Evolutionary conservation across 1,140 invertebrate species (phyloP).

Genomic region (Drosophila willistoni): DNA sequence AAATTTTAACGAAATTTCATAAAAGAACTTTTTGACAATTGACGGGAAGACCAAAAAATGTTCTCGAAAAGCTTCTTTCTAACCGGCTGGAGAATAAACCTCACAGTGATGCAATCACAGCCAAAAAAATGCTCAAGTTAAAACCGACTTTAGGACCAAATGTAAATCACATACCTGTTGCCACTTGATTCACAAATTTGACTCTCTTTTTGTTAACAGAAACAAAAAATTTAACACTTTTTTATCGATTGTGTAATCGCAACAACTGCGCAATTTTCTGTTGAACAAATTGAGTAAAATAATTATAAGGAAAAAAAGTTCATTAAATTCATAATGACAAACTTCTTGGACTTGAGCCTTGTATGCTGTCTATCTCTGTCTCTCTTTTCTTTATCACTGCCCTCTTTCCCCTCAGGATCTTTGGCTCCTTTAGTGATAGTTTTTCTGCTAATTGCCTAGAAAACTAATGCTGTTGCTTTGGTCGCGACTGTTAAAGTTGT

Average conservation of each 20-base stretch:
- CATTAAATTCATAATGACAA: constrained; percentile 16
- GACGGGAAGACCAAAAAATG: no score
- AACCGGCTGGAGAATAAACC: neutral
- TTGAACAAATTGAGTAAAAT: constrained; percentile 17
- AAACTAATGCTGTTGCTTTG: constrained; percentile 69
- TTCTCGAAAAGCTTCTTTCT: neutral
- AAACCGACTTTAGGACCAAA: neutral
- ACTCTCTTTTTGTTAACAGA: neutral
- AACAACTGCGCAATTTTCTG: constrained; percentile 76
- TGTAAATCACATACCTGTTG: constrained; percentile 50
- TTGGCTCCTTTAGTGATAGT: constrained; percentile 10
- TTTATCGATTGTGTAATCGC: constrained; percentile 60
- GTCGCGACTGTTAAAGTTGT: constrained; percentile 66
- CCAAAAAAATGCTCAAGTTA: no score
- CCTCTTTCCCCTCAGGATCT: constrained; percentile 34
- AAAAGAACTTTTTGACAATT: neutral
- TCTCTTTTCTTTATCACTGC: no score
- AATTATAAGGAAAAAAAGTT: constrained; percentile 9
- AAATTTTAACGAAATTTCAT: neutral
- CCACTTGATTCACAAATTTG: constrained; percentile 5
- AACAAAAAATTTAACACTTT: constrained; percentile 18
- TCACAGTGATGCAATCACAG: neutral
- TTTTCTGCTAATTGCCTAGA: constrained; percentile 19
- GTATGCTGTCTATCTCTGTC: neutral
- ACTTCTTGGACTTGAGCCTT: constrained; percentile 49